A percentile compares a stretch with the other conserved stretches of the same genome.
These are phyloP conservation scores for Theretra japonica DNA, from an alignment of 2,888 invertebrate genomes.

Conservation along the genomic window DNA sequence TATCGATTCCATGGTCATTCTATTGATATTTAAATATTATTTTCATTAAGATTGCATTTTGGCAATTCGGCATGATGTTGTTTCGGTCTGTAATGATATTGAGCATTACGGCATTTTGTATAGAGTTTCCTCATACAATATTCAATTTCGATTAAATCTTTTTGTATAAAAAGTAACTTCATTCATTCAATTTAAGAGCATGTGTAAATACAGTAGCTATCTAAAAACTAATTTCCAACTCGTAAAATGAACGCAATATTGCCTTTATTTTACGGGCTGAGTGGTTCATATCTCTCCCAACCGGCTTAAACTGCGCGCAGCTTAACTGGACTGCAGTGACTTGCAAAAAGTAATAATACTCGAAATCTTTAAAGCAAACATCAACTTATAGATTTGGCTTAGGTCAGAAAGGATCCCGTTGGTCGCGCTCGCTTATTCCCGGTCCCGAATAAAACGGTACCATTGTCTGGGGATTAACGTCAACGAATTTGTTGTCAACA, in stretches of 20 bases:
- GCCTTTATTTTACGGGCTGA: not conserved
- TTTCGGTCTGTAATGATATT: no score
- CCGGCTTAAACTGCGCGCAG: not conserved
- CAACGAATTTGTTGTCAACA: slow-evolving; percentile 83
- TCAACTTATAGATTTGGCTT: slow-evolving; percentile 64
- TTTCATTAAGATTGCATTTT: no score
- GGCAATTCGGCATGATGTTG: no score
- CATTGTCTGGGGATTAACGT: slow-evolving; percentile 83
- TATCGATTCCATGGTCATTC: slow-evolving; percentile 50
- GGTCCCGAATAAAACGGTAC: slow-evolving; percentile 70
- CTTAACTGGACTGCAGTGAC: slow-evolving; percentile 36
- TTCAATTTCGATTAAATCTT: no score
- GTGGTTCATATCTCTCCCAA: not conserved
- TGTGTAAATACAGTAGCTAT: not conserved
- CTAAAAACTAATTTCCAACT: not conserved
- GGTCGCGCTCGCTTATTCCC: slow-evolving; percentile 61
- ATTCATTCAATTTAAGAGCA: no score
- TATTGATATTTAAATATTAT: not conserved
- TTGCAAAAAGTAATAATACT: slow-evolving; percentile 56
- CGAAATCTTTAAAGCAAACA: slow-evolving; percentile 72
- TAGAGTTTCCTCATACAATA: no score
- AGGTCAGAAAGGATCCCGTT: slow-evolving; percentile 68
- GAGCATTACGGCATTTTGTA: no score
- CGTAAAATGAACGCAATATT: not conserved
- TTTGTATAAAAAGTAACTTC: no score